Evolutionary conservation across 2,797 vertebrate species (phyloP), one percentile per base, ranked within the genome.

Genomic region (Sebastes matsubarae): DNA sequence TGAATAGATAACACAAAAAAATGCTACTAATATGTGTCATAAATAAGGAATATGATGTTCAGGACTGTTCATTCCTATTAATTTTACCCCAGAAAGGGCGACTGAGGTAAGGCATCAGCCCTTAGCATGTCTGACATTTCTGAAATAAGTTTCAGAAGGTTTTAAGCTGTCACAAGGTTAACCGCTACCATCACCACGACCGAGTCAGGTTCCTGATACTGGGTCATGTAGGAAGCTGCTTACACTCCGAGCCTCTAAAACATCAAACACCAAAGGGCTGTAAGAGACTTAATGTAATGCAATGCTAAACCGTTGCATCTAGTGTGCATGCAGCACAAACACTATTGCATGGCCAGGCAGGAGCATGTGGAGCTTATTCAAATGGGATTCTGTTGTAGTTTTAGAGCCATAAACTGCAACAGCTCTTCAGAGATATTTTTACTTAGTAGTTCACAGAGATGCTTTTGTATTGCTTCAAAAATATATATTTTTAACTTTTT

Each of bases 221-320:
- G 6, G 81, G 72, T 80, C 78, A 72, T 4, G 13, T 12, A 85
- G 74, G 83, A 88, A 93, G 89, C 77, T 32, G 81, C 78, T 91
- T 90, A 92, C 30, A 32, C 30, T 1, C 30, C 1, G 30, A 8
- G 30, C 30, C 30, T 32, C 68, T 18, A 46, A 46, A 29, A 89
- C 84, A 91, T 92, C 85, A 93, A 93, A 91, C 63, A 55, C 25
- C 8, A 27, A 20, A 46, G 1, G 30, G 63, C 59, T 85, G 90
- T 77, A 34, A 77, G 64, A 69, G 87, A 84, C 57, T 90, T 77
- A 82, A 65, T 1, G 34, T 90, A 80, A 85, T 32, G 73, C 90
- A 88, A 78, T 12, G 20, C 64, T 42, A 72, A 80, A 74, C 14
- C 50, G 11, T 2, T 72, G 16, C 61, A 82, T 42, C 0, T 60